These are phyloP conservation scores for Drosophila virilis DNA, from an alignment of 1,140 invertebrate genomes.

Conservation along the genomic window DNA sequence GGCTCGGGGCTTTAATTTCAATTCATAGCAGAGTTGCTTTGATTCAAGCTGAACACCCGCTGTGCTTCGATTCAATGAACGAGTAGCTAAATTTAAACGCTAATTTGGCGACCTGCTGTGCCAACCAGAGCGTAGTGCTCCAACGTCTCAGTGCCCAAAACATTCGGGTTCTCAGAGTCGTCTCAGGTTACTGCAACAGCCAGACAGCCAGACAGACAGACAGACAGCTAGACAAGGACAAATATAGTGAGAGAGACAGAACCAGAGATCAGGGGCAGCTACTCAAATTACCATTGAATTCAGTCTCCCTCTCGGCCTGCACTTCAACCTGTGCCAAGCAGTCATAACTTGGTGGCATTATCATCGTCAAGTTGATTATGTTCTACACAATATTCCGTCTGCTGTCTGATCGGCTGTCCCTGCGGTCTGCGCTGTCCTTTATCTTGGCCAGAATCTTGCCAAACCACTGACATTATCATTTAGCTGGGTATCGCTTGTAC, in stretches of 20 bases:
- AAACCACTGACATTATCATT: conserved; percentile 49
- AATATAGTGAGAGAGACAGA: neutral
- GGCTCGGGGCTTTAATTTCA: conserved; percentile 1
- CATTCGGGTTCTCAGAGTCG: conserved; percentile 44
- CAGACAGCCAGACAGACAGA: neutral
- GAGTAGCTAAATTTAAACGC: conserved; percentile 78
- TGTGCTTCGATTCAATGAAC: conserved; percentile 56
- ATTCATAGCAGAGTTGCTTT: conserved; percentile 5
- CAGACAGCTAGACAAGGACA: conserved; percentile 5
- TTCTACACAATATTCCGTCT: conserved; percentile 18
- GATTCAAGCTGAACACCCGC: conserved; percentile 30
- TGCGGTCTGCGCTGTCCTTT: conserved; percentile 5
- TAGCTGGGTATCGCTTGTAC: conserved; percentile 9
- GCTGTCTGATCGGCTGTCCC: conserved; percentile 1
- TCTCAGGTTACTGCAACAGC: conserved; percentile 42
- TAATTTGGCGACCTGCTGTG: conserved; percentile 74
- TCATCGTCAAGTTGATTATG: conserved; percentile 52
- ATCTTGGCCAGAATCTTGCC: conserved; percentile 41
- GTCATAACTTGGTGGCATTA: conserved; percentile 57
- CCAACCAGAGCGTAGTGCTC: conserved; percentile 24
- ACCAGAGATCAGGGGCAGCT: conserved; percentile 28
- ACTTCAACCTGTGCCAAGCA: conserved; percentile 29
- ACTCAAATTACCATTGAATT: conserved; percentile 68
- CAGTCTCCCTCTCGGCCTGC: conserved; percentile 19
- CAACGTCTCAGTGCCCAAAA: conserved; percentile 19